Percentiles rank a stretch among this genome's conserved stretches.
Conservation (phyloP, 2,888 invertebrate genomes). For the Eupsilia transversa region DNA sequence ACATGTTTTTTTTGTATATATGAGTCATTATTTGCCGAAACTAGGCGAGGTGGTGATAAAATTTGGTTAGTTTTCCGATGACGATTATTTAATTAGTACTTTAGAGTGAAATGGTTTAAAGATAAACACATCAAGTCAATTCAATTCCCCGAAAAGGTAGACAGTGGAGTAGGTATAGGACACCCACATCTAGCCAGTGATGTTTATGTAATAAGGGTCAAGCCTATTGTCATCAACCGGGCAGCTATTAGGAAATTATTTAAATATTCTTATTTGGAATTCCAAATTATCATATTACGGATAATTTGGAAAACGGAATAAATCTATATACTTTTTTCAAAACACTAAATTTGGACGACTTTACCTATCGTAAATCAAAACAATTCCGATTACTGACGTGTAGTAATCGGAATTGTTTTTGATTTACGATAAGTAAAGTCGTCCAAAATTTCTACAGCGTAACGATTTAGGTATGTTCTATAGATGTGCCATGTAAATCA, state of each 20-base stretch:
- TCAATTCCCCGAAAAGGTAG: not conserved
- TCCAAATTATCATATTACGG: no score
- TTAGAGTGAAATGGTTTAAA: not conserved
- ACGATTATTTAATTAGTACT: constrained; percentile 17
- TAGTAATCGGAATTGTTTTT: no score
- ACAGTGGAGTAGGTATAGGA: not conserved
- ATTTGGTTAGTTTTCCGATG: constrained; percentile 8
- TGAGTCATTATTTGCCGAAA: constrained; percentile 53
- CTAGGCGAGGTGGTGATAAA: constrained; percentile 50
- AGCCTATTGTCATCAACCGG: not conserved
- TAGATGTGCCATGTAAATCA: not conserved
- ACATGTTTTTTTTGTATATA: constrained; percentile 8
- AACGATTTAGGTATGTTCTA: not conserved
- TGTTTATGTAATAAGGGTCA: not conserved
- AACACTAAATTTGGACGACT: not conserved
- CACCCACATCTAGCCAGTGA: not conserved
- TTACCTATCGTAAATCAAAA: not conserved
- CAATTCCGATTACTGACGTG: no score
- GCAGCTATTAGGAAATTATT: not conserved
- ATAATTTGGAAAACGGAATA: not conserved
- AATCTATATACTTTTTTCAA: not conserved
- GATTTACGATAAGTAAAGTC: not conserved
- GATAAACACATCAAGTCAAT: not conserved
- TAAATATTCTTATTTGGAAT: no score
- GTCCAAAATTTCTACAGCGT: not conserved